Base-by-base conservation (phyloP, 2,113 vertebrate genomes). In the Pelvicachromis taeniatus region DNA sequence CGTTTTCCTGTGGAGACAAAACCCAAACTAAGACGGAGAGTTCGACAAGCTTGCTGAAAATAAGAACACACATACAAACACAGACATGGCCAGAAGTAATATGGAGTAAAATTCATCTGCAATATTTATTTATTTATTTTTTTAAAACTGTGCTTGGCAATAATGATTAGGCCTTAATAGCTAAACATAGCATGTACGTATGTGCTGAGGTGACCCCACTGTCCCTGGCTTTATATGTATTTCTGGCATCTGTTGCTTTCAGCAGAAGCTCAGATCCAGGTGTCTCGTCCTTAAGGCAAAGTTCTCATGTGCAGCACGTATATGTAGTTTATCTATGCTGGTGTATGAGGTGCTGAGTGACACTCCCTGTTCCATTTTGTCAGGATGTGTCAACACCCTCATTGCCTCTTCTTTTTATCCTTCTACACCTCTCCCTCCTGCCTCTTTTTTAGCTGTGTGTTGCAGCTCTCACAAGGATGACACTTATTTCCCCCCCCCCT, bases 271-370 rank as follows among this genome's bases (percentile, higher is more conserved):
- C 89, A 86, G 82, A 89, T 88, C 82, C 86, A 91, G 93, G 91
- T 89, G 85, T 58, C 80, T 61, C 11, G 54, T 87, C 65, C 85
- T 82, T 11, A 81, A 91, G 83, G 81, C 88, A 48, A 35, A 31
- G 65, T 77, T 83, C 54, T 58, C 53, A 31, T 81, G 53, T 84
- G 31, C 19, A 52, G 31, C 31, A 42, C 52, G 77, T 35, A 16
- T 82, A 55, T 78, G 59, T 87, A 48, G 13, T 65, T 40, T 14
- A 19, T 81, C 56, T 48, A 31, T 52, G 58, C 54, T 35, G 17
- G 83, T 82, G 90, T 89, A 52, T 16, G 86, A 91, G 87, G 92
- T 91, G 93, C 83, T 84, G 94, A 95, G 86, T 91, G 94, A 90
- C 65, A 83, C 85, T 85, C 85, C 80, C 90, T 91, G 92, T 90